Percentiles rank a stretch among this genome's conserved stretches.
phyloP scores from a whole-genome alignment of 2,113 vertebrate species.

The Dryoscopus gambensis region DNA sequence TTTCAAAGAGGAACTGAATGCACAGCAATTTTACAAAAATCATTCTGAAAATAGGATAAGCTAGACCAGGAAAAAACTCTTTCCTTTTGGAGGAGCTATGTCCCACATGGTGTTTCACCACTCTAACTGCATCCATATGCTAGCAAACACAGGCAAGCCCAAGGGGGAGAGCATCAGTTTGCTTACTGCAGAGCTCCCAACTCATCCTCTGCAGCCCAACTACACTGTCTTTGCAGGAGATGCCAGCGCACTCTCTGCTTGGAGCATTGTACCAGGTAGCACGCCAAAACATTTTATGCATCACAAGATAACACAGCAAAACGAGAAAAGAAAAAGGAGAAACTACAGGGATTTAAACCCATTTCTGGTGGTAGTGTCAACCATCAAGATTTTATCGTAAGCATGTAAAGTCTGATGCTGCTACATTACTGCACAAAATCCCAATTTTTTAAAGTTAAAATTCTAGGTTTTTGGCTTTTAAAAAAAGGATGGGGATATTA shows the following conservation, averaged over 20 bases:
- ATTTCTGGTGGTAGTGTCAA: neutral
- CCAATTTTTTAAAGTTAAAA: neutral
- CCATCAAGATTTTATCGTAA: neutral
- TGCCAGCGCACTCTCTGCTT: neutral
- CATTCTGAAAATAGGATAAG: neutral
- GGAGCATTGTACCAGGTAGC: neutral
- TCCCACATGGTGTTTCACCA: neutral
- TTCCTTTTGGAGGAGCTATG: neutral
- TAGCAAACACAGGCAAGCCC: neutral
- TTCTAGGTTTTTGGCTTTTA: neutral
- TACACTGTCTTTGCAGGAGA: neutral
- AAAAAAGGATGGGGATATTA: neutral
- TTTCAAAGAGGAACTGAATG: neutral
- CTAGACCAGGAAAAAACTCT: neutral
- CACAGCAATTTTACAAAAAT: neutral
- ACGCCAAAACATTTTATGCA: neutral
- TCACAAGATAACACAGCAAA: neutral
- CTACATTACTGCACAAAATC: neutral
- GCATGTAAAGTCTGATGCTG: neutral
- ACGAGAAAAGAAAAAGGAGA: neutral
- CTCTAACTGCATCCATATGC: conserved; percentile 16
- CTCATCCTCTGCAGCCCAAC: neutral
- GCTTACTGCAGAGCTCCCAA: neutral
- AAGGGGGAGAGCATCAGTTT: neutral
- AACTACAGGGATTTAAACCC: neutral